Evolutionary conservation across 2,888 invertebrate genomes (phyloP), one percentile per base, ranked within the genome.

Genomic region (Meliscaeva auricollis): DNA sequence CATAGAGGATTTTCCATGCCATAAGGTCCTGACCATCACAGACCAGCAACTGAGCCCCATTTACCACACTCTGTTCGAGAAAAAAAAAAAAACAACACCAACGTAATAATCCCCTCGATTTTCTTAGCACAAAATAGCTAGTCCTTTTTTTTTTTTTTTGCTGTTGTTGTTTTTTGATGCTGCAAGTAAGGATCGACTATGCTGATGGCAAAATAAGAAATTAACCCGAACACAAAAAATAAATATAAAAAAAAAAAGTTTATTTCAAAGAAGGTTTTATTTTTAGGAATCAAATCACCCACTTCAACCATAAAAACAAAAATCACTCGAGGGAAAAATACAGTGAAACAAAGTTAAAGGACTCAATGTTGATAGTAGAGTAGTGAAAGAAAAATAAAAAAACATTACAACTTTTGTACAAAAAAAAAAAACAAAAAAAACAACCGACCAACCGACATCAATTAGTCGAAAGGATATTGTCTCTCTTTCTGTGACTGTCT

Each of bases 11-110:
- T 82, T 82, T 58, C 60, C 73, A 26, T 68, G 68, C 68, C 82
- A 82, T 78, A 82, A 77, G 72, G 82, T 82, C 76, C 70, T 72
- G 81, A 76, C 70, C 72, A 72, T 70, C 66, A 75, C 54, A 46
- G 35, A 52, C 13, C n/a, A 26, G 32, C 9, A 69, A 48, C 22
- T 52, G 48, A 56, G 35, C 46, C 60, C 38, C 9, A 38, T 41
- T 54, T 62, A 41, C 75, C 15, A 48, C 66, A 74, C 66, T 69
- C 76, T 26, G 60, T 56, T 68, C 26, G 0, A 56, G 41, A 22
- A 44, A 72, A 60, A 11, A 32, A 7, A 38, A 11, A 38, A 38
- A 26, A 26, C 26, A 52, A 17, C 58, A 74, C 32, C 50, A 66
- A 22, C 66, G 13, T 66, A 35, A 66, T 69, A 79, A 74, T 73